These are phyloP conservation scores for Maniola jurtina DNA, from an alignment of 1,140 invertebrate species.

Conservation along the genomic window DNA sequence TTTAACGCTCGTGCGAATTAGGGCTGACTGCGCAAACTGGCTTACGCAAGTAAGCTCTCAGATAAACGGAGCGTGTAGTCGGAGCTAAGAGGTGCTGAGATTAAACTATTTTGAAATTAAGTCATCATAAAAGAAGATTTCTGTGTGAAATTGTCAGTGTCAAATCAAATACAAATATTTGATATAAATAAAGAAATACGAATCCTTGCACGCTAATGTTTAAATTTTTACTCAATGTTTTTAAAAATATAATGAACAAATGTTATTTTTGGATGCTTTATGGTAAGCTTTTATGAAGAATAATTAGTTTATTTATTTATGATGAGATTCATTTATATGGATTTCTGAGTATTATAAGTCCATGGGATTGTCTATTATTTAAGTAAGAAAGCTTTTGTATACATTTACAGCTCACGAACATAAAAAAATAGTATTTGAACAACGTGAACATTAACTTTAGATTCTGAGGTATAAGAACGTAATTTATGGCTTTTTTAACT, in stretches of 20 bases:
- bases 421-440: too few species aligned
- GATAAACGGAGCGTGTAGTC: too few species aligned
- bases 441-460: too few species aligned
- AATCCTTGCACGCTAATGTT: slow-evolving; percentile 20
- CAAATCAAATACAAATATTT: neutral
- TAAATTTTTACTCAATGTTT: slow-evolving; percentile 30
- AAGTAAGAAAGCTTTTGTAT: neutral
- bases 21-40: too few species aligned
- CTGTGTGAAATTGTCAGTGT: neutral
- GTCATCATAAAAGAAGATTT: neutral
- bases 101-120: neutral
- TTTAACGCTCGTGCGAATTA: too few species aligned
- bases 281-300: slow-evolving; percentile 23
- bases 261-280: slow-evolving; percentile 41
- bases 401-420: too few species aligned
- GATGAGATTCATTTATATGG: neutral
- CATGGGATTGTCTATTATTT: too few species aligned
- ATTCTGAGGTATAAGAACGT: too few species aligned
- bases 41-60: too few species aligned
- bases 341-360: too few species aligned
- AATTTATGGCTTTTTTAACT: too few species aligned
- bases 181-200: slow-evolving; percentile 8
- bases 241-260: slow-evolving; percentile 37
- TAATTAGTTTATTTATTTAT: neutral
- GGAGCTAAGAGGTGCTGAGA: too few species aligned